These are phyloP conservation scores for Drosophila paracracens DNA, from an alignment of 2,888 invertebrate species.

Conservation along the genomic window DNA sequence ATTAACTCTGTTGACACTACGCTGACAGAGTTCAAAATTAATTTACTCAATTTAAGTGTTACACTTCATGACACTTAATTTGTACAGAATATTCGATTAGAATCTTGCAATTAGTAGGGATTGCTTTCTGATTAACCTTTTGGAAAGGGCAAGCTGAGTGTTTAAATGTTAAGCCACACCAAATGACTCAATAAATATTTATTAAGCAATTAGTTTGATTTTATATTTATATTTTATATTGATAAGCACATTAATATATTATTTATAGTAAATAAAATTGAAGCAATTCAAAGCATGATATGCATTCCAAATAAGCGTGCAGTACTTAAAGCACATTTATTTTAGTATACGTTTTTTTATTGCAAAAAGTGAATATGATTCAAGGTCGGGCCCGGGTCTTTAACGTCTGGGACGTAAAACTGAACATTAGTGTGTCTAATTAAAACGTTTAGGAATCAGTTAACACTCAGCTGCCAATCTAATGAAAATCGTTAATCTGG, in stretches of 20 bases:
- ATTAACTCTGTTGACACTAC: constrained; percentile 10
- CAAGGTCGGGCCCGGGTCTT: constrained; percentile 29
- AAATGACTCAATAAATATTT: too few relatives aligned
- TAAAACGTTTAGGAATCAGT: constrained; percentile 9
- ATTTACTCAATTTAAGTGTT: constrained; percentile 8
- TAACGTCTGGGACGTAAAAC: background rate
- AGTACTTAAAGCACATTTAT: constrained; percentile 4
- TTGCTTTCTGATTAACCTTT: background rate
- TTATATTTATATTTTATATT: background rate
- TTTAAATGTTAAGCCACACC: background rate
- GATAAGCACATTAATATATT: background rate
- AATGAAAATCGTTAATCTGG: constrained; percentile 2
- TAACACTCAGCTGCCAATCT: constrained; percentile 22
- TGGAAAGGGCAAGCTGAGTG: background rate
- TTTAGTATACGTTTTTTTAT: constrained; percentile 13
- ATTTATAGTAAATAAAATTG: background rate
- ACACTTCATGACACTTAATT: background rate
- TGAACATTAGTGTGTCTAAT: constrained; percentile 12
- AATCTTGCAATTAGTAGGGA: background rate
- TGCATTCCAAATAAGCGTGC: constrained; percentile 26
- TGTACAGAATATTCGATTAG: background rate
- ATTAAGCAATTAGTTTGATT: background rate
- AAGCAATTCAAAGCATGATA: constrained; percentile 22
- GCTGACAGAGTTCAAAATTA: constrained; percentile 8
- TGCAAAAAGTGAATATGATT: constrained; percentile 27